These are phyloP conservation scores for Scatophagus argus DNA, from an alignment of 2,113 vertebrate species.

Conservation along the genomic window DNA sequence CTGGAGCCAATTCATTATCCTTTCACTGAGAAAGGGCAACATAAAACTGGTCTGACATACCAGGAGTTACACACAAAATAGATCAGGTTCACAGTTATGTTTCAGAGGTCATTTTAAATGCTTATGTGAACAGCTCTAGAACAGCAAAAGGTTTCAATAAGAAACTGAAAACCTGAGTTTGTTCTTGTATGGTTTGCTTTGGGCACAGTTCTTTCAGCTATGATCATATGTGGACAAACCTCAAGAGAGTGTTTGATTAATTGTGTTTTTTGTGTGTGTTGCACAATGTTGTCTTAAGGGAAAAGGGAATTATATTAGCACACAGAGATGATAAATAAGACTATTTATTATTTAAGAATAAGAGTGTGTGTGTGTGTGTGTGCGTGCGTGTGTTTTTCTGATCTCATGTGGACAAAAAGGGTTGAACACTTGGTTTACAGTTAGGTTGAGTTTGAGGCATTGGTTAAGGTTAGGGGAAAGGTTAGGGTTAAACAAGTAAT, in stretches of 20 bases:
- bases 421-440: too few relatives aligned
- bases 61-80: slow-evolving; percentile 17
- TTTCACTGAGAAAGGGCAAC: slow-evolving; percentile 22
- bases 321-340: slow-evolving; percentile 17
- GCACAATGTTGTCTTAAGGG: not conserved
- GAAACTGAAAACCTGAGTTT: not conserved
- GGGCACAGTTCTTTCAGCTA: not conserved
- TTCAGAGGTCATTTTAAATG: slow-evolving; percentile 26
- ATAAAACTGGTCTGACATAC: slow-evolving; percentile 13
- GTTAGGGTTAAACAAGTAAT: too few relatives aligned
- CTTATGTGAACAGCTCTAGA: not conserved
- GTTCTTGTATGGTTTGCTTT: not conserved
- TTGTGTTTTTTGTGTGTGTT: not conserved
- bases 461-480: too few relatives aligned
- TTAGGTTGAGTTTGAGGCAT: too few relatives aligned
- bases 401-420: too few relatives aligned
- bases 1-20: slow-evolving; percentile 23
- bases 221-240: slow-evolving; percentile 1
- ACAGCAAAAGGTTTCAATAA: not conserved
- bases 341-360: too few relatives aligned
- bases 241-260: slow-evolving; percentile 14
- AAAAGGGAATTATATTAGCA: slow-evolving; percentile 18
- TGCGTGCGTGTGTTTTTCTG: not conserved
- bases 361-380: slow-evolving; percentile 15
- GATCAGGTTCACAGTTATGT: slow-evolving; percentile 13